Evolutionary conservation across 2,113 vertebrate species (phyloP), one percentile per base, ranked within the genome.

Genomic region (Urocolius indicus): DNA sequence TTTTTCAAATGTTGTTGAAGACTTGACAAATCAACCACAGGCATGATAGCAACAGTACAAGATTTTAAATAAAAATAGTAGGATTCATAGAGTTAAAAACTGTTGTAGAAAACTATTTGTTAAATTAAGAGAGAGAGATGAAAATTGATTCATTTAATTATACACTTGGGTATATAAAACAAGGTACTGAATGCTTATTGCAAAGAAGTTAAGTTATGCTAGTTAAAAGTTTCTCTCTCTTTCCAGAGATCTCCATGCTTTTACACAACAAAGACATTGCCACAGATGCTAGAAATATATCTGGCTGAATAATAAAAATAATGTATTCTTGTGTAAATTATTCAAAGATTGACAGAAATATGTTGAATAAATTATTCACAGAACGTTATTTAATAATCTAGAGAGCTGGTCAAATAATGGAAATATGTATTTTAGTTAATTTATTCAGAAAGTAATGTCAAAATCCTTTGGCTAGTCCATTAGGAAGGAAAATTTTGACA

Each of bases 291-390:
- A 52, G 36, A 96, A 81, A 72, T 83, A 87, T 67, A 85, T 76
- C 79, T 95, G 30, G 36, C 20, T 92, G 88, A 90, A 96, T 84
- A 95, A 97, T 94, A 94, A 84, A 93, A 95, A 93, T 92, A 96
- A 96, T 78, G 84, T 80, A 87, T 93, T 95, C 54, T 2, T 72
- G 69, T 89, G 86, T 96, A 92, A 96, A 94, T 96, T 94, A 95
- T 93, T 95, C 90, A 97, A 75, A 91, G 94, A 96, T 94, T 93
- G 92, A 94, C 95, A 96, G 85, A 89, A 92, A 96, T 92, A 92
- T 61, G 88, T 89, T 93, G 90, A 93, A 94, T 94, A 97, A 92
- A 93, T 96, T 95, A 95, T 96, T 95, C 94, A 96, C 86, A 93
- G 72, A 95, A 94, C 32, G 88, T 94, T 93, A 94, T 95, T 96